Evolutionary conservation across 2,797 vertebrate genomes (phyloP), one percentile per base, ranked within the genome.

Genomic region (Neopelma chrysocephalum): DNA sequence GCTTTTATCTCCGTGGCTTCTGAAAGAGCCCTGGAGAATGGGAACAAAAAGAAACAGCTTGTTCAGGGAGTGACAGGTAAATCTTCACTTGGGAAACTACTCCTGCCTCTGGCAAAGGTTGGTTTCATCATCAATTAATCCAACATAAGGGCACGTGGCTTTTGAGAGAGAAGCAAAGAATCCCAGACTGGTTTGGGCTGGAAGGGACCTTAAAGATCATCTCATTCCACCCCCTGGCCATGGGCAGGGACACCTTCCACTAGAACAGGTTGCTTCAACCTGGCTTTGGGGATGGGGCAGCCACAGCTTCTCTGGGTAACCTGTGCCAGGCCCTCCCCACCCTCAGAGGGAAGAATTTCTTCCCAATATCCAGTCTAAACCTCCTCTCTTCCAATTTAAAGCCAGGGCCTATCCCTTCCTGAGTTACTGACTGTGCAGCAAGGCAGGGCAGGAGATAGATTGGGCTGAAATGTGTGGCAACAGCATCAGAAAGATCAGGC

Each of bases 1-100:
- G 78, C 94, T 96, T 93, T 93, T 87, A 90, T 93, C 88, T 75
- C 78, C 2, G n/a, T n/a, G 60, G 88, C 68, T 96, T 91, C 6
- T 13, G 34, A 87, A 89, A 86, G 94, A 94, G 69, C 36, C 40
- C 6, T 6, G 17, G 47, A 79, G 89, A 78, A 65, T 0, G 4
- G 16, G 65, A 87, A 54, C 29, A 38, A 31, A 78, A 86, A 51
- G 58, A 77, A 91, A 64, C 10, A 43, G 70, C 47, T 89, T 40
- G 58, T 70, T 73, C 48, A 25, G 75, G 54, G 56, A 29, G n/a
- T 3, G 48, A 57, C 36, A 75, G 65, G 64, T 10, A 9, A 72
- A 73, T 18, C 11, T 32, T 21, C 3, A 19, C 77, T 48, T 16
- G 45, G 45, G 32, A 65, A 77, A 45, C 2, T 43, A 15, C 17